Conservation (phyloP, 2,113 vertebrate species). For the Macrotis lagotis region DNA sequence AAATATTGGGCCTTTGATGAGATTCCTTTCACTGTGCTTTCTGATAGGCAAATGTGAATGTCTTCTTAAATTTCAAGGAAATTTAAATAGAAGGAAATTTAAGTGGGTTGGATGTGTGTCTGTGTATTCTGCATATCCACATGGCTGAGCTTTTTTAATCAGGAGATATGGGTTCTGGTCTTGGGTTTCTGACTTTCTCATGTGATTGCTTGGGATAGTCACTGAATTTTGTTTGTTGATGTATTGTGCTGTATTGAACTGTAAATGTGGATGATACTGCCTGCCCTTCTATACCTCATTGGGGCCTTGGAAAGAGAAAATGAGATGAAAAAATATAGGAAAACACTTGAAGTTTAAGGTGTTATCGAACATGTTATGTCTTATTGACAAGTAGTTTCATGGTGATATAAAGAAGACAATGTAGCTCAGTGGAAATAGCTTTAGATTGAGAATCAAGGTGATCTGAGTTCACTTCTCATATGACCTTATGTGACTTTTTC, state of each 20-base stretch:
- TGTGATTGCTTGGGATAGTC: slow-evolving; percentile 18
- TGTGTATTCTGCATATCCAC: background rate
- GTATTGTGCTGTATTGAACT: too few species aligned
- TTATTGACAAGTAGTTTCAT: too few species aligned
- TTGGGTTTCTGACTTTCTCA: slow-evolving; percentile 4
- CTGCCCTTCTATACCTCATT: background rate
- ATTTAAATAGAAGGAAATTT: background rate
- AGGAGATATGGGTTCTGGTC: slow-evolving; percentile 5
- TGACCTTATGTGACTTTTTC: background rate
- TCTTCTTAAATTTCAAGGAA: too few species aligned
- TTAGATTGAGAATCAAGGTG: background rate
- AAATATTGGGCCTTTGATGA: background rate
- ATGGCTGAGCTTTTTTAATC: background rate
- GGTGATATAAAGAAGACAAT: too few species aligned
- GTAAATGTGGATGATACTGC: background rate
- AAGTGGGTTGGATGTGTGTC: background rate
- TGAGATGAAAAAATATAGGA: background rate
- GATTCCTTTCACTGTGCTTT: background rate
- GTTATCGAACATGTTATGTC: background rate
- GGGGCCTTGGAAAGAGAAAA: background rate
- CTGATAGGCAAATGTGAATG: background rate
- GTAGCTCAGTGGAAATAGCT: background rate
- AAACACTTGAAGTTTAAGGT: background rate
- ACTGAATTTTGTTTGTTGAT: slow-evolving; percentile 9
- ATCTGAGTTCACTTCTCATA: background rate